Percentiles rank a stretch among this genome's conserved stretches.
phyloP scores from a whole-genome alignment of 2,888 invertebrate genomes.

The Platycheirus rosarum region DNA sequence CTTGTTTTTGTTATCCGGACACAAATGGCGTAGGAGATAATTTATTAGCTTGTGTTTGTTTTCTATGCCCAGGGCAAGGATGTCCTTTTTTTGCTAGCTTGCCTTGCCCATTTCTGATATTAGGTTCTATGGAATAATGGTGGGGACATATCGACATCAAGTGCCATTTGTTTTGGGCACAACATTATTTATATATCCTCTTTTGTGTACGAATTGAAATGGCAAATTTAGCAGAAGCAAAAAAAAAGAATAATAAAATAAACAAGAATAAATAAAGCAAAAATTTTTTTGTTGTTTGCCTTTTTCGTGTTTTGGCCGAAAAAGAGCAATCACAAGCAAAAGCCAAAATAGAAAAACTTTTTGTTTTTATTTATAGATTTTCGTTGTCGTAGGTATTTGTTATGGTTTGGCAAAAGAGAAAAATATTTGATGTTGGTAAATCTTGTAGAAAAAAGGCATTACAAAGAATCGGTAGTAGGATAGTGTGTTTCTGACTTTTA shows the following conservation, averaged over 20 bases:
- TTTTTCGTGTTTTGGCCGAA: constrained; percentile 13
- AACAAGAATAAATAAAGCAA: constrained; percentile 36
- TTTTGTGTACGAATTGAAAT: constrained; percentile 70
- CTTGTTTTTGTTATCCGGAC: constrained; percentile 49
- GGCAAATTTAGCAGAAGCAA: constrained; percentile 56
- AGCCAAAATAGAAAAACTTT: constrained; percentile 40
- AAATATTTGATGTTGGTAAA: constrained; percentile 32
- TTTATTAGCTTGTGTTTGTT: constrained; percentile 65
- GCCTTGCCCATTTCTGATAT: constrained; percentile 55
- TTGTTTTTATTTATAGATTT: constrained; percentile 56
- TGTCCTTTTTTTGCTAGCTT: constrained; percentile 34
- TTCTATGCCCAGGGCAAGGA: constrained; percentile 70
- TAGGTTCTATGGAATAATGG: constrained; percentile 31
- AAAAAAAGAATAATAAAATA: constrained; percentile 18
- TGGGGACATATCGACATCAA: constrained; percentile 62
- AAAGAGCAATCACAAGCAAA: constrained; percentile 54
- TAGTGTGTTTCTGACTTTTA: constrained; percentile 42
- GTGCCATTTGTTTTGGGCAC: constrained; percentile 70
- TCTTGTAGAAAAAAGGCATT: constrained; percentile 21
- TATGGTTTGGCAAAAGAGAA: constrained; percentile 27
- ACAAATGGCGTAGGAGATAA: constrained; percentile 70
- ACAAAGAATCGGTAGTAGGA: not conserved
- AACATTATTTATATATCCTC: constrained; percentile 70
- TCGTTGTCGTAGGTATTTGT: constrained; percentile 39
- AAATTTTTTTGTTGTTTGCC: constrained; percentile 27